Percentiles rank a stretch among this genome's conserved stretches.
phyloP scores from a whole-genome alignment of 2,888 invertebrate species.

The Oscheius myriophilus region DNA sequence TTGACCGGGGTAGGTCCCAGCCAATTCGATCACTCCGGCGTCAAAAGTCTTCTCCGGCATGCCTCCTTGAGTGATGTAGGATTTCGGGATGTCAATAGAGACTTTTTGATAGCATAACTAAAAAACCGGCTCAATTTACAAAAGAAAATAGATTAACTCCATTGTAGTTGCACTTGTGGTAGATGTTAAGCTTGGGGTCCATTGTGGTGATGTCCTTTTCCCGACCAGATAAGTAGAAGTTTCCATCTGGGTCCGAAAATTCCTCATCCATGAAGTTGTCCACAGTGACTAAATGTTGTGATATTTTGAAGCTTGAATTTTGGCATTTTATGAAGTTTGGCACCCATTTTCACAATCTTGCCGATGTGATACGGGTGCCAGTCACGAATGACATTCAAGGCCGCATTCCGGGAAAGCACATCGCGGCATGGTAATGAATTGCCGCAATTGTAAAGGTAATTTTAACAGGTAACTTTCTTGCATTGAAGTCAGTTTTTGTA shows the following conservation, averaged over 20 bases:
- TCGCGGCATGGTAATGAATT: too few species aligned
- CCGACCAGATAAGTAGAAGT: conserved; percentile 47
- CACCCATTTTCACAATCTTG: too few species aligned
- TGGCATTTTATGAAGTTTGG: too few species aligned
- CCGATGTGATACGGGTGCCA: too few species aligned
- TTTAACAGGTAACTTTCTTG: too few species aligned
- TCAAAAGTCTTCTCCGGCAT: conserved; percentile 15
- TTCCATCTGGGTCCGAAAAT: conserved; percentile 51
- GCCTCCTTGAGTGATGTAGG: conserved; percentile 6
- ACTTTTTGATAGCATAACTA: conserved; percentile 31
- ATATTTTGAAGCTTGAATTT: too few species aligned
- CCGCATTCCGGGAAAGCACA: too few species aligned
- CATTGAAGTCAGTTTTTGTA: not conserved
- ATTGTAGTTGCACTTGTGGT: conserved; percentile 35
- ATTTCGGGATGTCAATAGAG: conserved; percentile 8
- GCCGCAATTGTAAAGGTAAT: too few species aligned
- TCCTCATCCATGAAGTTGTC: conserved; percentile 59
- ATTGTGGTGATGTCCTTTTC: conserved; percentile 26
- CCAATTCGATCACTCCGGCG: conserved; percentile 15
- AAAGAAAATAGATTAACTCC: conserved; percentile 3
- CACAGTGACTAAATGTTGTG: not conserved
- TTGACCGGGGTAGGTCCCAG: conserved; percentile 15
- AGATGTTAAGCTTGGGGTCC: conserved; percentile 23
- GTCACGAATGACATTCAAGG: too few species aligned
- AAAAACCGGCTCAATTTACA: conserved; percentile 49